A percentile compares a stretch with the other conserved stretches of the same genome.
Conservation (phyloP, 2,113 vertebrate genomes). For the Xyliphius kryptos region DNA sequence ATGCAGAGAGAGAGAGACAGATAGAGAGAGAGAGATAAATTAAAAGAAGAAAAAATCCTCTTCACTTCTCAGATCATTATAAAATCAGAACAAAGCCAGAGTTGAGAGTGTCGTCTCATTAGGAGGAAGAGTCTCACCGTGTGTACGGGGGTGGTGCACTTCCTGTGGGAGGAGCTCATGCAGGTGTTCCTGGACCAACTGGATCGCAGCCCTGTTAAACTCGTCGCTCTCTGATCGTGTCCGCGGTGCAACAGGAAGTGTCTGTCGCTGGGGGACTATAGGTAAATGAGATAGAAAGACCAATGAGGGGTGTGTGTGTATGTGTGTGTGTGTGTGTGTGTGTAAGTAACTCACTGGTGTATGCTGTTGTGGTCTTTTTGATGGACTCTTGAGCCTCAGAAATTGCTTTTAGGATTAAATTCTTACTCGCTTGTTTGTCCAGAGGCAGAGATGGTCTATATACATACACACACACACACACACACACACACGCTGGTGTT, state of each 20-base stretch:
- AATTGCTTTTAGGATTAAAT: slow-evolving; percentile 94
- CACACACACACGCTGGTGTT: no score
- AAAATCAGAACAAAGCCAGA: no score
- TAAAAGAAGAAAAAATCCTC: no score
- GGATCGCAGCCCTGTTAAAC: slow-evolving; percentile 73
- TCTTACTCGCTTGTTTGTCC: slow-evolving; percentile 95
- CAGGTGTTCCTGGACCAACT: slow-evolving; percentile 75
- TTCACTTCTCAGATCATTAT: no score
- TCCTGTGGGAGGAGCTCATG: slow-evolving; percentile 29
- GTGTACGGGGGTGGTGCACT: not conserved
- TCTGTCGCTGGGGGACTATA: slow-evolving; percentile 84
- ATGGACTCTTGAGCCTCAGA: slow-evolving; percentile 97
- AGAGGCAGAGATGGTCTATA: slow-evolving; percentile 90
- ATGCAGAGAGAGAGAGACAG: no score
- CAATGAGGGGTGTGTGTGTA: no score
- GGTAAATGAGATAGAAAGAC: no score
- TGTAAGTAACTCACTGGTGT: slow-evolving; percentile 79
- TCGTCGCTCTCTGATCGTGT: slow-evolving; percentile 75
- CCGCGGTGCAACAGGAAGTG: slow-evolving; percentile 89
- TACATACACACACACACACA: slow-evolving; percentile 66
- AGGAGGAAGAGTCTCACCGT: slow-evolving; percentile 1
- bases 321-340: no score
- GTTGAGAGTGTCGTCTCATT: no score
- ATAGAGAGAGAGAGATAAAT: no score
- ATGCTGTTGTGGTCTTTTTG: slow-evolving; percentile 87